Evolutionary conservation across 2,113 vertebrate species (phyloP).

Genomic region (Enhydra lutris): DNA sequence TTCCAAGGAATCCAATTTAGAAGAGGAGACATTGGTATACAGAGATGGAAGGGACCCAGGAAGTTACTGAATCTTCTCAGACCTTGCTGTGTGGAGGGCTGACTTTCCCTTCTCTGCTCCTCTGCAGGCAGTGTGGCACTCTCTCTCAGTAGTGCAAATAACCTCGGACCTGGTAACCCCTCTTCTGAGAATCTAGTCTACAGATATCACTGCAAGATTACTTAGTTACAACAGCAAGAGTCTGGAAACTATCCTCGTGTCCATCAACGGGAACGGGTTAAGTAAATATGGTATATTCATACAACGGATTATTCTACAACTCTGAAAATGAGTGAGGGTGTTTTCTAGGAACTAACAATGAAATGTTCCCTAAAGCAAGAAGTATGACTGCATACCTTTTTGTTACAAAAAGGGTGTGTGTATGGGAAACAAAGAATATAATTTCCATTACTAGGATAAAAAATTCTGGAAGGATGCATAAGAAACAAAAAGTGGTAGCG

Average conservation of each 20-base stretch:
- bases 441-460: background rate
- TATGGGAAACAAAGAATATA: background rate
- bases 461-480: background rate
- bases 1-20: background rate
- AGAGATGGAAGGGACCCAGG: background rate
- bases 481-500: background rate
- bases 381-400: background rate
- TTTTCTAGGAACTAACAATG: background rate
- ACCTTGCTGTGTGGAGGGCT: background rate
- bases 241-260: background rate
- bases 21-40: background rate
- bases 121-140: background rate
- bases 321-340: background rate
- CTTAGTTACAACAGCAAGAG: background rate
- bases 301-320: background rate
- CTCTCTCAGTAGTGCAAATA: background rate
- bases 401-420: background rate
- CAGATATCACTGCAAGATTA: background rate
- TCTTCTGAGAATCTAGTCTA: background rate
- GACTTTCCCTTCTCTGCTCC: background rate
- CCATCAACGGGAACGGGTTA: background rate
- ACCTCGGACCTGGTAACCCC: background rate
- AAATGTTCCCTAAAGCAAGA: background rate
- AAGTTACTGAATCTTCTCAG: background rate
- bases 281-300: background rate